Evolutionary conservation across 2,888 invertebrate genomes (phyloP).

Genomic region (Macrophya annulata): DNA sequence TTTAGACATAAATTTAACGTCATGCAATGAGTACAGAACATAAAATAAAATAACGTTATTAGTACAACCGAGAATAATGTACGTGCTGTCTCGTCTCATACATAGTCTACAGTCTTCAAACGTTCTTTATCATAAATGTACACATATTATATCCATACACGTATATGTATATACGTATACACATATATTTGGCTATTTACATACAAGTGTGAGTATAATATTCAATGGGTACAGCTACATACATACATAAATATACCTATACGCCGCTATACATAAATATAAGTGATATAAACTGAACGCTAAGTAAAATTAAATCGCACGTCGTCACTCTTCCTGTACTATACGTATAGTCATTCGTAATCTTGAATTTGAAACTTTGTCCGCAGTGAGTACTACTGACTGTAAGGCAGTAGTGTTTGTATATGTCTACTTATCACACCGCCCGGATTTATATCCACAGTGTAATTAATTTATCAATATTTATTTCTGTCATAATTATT

Average conservation of each 20-base stretch:
- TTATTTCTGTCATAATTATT: background rate
- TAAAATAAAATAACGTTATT: background rate
- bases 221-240: background rate
- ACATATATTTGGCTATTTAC: background rate
- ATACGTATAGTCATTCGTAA: slow-evolving; percentile 29
- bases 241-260: background rate
- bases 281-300: background rate
- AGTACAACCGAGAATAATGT: background rate
- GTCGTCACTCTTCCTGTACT: slow-evolving; percentile 24
- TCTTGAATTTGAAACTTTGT: slow-evolving; percentile 29
- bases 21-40: background rate
- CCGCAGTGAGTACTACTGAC: background rate
- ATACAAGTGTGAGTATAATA: background rate
- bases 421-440: slow-evolving; percentile 5
- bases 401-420: background rate
- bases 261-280: background rate
- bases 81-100: background rate
- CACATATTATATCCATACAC: background rate
- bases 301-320: slow-evolving; percentile 37
- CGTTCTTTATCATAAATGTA: slow-evolving; percentile 6
- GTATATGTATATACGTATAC: background rate
- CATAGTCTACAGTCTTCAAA: background rate
- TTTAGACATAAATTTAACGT: background rate
- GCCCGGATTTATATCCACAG: background rate
- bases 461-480: background rate